Evolutionary conservation across 2,888 invertebrate genomes (phyloP).

Genomic region (Osedax fenrisi): DNA sequence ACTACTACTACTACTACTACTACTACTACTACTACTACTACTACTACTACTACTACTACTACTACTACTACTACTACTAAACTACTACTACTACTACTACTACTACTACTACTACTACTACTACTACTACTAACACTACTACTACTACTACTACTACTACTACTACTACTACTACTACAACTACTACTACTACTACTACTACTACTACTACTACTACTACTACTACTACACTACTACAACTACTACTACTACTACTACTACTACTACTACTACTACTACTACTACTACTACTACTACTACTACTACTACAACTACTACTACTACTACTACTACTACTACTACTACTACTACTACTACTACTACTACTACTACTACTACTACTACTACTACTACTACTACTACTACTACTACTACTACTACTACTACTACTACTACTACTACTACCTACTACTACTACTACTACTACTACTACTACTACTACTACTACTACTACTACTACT

Average conservation of each 20-base stretch:
- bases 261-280: slow-evolving; percentile 28
- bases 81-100: slow-evolving; percentile 12
- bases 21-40: slow-evolving; percentile 27
- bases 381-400: slow-evolving; percentile 26
- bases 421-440: slow-evolving; percentile 24
- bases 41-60: slow-evolving; percentile 22
- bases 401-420: slow-evolving; percentile 15
- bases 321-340: slow-evolving; percentile 29
- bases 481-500: slow-evolving; percentile 26
- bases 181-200: slow-evolving; percentile 16
- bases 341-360: slow-evolving; percentile 30
- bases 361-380: slow-evolving; percentile 15
- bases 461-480: slow-evolving; percentile 32
- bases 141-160: slow-evolving; percentile 32
- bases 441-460: no score
- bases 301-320: slow-evolving; percentile 20
- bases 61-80: no score
- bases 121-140: slow-evolving; percentile 25
- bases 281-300: slow-evolving; percentile 22
- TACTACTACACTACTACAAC: no score
- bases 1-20: slow-evolving; percentile 30
- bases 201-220: not conserved
- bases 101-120: slow-evolving; percentile 24
- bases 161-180: slow-evolving; percentile 32
- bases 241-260: slow-evolving; percentile 17